Base-by-base conservation (phyloP, 2,888 invertebrate species). In the Heliconius ethilla region DNA sequence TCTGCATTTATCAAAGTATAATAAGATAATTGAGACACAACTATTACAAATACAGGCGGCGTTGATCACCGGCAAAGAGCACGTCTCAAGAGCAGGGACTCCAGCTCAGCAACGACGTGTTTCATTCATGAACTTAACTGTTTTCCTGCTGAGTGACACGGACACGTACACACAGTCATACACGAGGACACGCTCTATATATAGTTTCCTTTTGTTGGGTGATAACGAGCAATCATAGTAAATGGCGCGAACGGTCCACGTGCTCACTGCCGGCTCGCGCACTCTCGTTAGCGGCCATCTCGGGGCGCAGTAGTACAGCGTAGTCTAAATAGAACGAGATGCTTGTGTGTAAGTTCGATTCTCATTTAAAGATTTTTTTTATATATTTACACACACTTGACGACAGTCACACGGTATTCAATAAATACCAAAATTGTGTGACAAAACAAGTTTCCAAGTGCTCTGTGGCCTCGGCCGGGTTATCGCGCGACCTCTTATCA, bases 401-500 rank as follows among this genome's bases (percentile, higher is more conserved):
- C 81, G 63, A 77, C 78, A 69, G 62, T 59, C 22, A 27, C 33
- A 1, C 45, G 25, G 11, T 27, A 33, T 15, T 29, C 27, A 7
- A 18, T 78, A 79, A 29, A 74, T 73, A 27, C 18, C 45, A 67
- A 18, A 79, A 72, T 80, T 45, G 75, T 55, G 67, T 67, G 67
- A 29, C 63, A 22, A 9, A 72, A 25, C 11, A 27, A 22, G 63
- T 76, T 74, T 62, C 78, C 69, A 62, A 78, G 80, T 77, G 76
- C 45, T 75, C 75, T 79, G 37, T 79, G 82, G 82, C 82, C 83
- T 83, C 83, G 82, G 79, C 78, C 77, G 84, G 84, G 84, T 84
- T 84, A 84, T 84, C 84, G 82, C 81, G 82, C 83, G 84, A 84
- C 84, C 84, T 83, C 83, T 83, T 84, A 84, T 84, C 84, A 81